Conservation (phyloP, 2,113 vertebrate species). For the Leptosomus discolor region DNA sequence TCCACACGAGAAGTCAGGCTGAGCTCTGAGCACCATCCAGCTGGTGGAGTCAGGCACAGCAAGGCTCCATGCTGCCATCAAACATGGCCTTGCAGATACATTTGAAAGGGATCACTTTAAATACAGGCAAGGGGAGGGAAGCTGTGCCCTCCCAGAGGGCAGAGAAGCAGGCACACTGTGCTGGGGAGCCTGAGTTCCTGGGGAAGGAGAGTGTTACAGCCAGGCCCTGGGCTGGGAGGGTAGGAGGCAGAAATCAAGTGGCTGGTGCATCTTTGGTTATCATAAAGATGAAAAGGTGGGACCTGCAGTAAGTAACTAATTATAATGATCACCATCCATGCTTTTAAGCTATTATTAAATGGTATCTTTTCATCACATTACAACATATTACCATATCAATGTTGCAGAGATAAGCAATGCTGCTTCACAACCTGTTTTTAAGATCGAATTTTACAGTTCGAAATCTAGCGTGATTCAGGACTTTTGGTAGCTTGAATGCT, state of each 20-base stretch:
- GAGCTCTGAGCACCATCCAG: not conserved
- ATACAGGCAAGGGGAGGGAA: not conserved
- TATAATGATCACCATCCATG: not conserved
- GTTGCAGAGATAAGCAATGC: not conserved
- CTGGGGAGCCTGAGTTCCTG: not conserved
- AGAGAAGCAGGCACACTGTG: not conserved
- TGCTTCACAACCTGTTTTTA: not conserved
- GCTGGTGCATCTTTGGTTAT: not conserved
- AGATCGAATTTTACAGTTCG: not conserved
- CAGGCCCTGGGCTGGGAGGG: not conserved
- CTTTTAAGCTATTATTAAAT: slow-evolving; percentile 11
- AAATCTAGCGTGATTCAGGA: not conserved
- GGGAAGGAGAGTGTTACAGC: not conserved
- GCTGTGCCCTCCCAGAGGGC: not conserved
- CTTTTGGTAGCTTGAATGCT: not conserved
- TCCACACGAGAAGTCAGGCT: not conserved
- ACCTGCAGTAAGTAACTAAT: not conserved
- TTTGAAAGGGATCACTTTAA: not conserved
- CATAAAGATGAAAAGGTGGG: not conserved
- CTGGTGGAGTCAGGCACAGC: not conserved
- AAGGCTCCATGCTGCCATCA: not conserved
- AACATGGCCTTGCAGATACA: not conserved
- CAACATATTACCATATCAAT: not conserved
- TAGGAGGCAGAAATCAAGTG: not conserved
- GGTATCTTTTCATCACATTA: not conserved